Conservation (phyloP, 2,888 invertebrate genomes). For the Drosophila koepferae region DNA sequence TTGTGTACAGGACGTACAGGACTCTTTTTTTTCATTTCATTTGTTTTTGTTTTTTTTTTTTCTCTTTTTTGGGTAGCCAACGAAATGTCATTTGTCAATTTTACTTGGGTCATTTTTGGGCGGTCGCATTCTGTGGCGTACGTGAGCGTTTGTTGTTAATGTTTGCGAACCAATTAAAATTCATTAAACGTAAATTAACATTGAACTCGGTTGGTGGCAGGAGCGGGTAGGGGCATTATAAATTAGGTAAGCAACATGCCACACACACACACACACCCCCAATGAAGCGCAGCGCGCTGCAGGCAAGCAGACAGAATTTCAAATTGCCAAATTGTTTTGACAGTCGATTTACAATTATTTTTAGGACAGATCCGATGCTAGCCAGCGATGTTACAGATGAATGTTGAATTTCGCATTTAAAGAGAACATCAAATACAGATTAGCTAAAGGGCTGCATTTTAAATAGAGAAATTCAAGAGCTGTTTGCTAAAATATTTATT, state of each 20-base stretch:
- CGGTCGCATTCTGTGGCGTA: slow-evolving; percentile 63
- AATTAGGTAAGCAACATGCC: slow-evolving; percentile 48
- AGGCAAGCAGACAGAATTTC: slow-evolving; percentile 48
- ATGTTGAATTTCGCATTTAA: not conserved
- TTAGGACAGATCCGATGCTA: slow-evolving; percentile 6
- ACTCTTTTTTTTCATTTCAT: slow-evolving; percentile 32
- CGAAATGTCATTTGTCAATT: slow-evolving; percentile 67
- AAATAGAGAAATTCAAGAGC: not conserved
- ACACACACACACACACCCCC: slow-evolving; percentile 1
- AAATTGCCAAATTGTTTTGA: slow-evolving; percentile 52
- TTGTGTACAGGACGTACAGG: slow-evolving; percentile 31
- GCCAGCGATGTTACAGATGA: not conserved
- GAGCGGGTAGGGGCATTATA: slow-evolving; percentile 40
- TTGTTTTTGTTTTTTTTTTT: not conserved
- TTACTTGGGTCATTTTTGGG: slow-evolving; percentile 52
- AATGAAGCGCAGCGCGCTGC: slow-evolving; percentile 31
- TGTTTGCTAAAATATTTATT: not conserved
- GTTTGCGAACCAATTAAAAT: slow-evolving; percentile 69
- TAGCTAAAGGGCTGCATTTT: not conserved
- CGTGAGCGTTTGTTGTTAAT: slow-evolving; percentile 59
- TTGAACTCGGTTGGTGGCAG: slow-evolving; percentile 32
- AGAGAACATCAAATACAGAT: not conserved
- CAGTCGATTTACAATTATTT: slow-evolving; percentile 42
- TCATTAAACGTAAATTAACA: slow-evolving; percentile 79
- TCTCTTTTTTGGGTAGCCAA: not conserved